phyloP scores from a whole-genome alignment of 2,113 vertebrate genomes.

The Platycercus adscitus region DNA sequence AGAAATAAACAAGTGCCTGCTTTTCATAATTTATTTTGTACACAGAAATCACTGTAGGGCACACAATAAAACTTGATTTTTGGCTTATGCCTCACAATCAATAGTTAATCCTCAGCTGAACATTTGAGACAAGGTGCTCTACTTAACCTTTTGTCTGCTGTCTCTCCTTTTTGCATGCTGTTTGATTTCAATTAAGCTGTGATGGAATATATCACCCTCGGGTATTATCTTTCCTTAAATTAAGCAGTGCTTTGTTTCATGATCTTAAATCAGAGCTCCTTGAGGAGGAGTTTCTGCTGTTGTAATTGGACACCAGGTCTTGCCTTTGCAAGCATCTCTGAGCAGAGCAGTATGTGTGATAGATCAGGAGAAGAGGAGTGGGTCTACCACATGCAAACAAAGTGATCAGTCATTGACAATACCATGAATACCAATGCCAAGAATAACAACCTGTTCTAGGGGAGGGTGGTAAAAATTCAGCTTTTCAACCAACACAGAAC shows the following conservation, averaged over 20 bases:
- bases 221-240: not conserved
- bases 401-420: not conserved
- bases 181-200: constrained; percentile 13
- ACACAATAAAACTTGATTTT: constrained; percentile 43
- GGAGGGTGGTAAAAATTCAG: not conserved
- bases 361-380: not conserved
- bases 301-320: not conserved
- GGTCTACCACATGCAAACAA: not conserved
- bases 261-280: not conserved
- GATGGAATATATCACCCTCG: not conserved
- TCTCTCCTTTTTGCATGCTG: not conserved
- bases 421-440: not conserved
- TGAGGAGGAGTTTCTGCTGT: not conserved
- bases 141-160: constrained; percentile 10
- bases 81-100: not conserved
- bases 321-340: not conserved
- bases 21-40: constrained; percentile 34
- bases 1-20: constrained; percentile 4
- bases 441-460: not conserved
- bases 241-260: not conserved
- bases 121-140: not conserved
- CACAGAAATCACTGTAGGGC: not conserved
- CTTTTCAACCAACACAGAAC: not conserved
- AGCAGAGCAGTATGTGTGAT: not conserved
- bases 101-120: constrained; percentile 13